phyloP scores from a whole-genome alignment of 2,113 vertebrate genomes.

The Pituophis catenifer region DNA sequence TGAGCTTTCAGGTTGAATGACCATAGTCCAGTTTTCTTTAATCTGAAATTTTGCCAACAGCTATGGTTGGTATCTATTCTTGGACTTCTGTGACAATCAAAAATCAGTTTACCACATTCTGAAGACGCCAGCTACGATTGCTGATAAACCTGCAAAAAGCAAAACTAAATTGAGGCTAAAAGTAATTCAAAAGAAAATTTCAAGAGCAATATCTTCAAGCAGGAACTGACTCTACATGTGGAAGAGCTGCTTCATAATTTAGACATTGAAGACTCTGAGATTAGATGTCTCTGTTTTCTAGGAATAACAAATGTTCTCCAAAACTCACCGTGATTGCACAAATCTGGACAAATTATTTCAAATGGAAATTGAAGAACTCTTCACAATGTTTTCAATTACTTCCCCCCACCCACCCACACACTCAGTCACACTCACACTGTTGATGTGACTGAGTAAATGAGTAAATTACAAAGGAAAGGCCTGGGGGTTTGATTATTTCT shows the following conservation, averaged over 20 bases:
- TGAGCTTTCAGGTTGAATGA: not conserved
- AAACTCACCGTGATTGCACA: not conserved
- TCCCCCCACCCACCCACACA: not conserved
- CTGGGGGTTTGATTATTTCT: not conserved
- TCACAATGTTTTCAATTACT: constrained; percentile 10
- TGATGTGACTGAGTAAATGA: not conserved
- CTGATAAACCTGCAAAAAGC: not conserved
- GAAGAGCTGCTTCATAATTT: not conserved
- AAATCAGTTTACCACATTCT: not conserved
- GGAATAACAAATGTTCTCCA: not conserved
- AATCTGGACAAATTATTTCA: constrained; percentile 1
- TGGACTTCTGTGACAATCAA: not conserved
- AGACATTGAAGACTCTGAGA: not conserved
- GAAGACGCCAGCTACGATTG: not conserved
- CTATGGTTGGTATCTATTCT: not conserved
- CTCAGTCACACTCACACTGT: not conserved
- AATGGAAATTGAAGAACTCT: constrained; percentile 1
- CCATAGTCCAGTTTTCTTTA: not conserved
- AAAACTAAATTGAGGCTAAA: not conserved
- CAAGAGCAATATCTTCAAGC: not conserved
- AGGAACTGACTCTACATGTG: not conserved
- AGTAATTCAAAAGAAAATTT: not conserved
- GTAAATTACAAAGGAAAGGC: not conserved
- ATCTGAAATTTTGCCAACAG: not conserved
- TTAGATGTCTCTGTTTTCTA: not conserved